Evolutionary conservation across 2,888 invertebrate species (phyloP).

Genomic region (Hypercompe scribonia): DNA sequence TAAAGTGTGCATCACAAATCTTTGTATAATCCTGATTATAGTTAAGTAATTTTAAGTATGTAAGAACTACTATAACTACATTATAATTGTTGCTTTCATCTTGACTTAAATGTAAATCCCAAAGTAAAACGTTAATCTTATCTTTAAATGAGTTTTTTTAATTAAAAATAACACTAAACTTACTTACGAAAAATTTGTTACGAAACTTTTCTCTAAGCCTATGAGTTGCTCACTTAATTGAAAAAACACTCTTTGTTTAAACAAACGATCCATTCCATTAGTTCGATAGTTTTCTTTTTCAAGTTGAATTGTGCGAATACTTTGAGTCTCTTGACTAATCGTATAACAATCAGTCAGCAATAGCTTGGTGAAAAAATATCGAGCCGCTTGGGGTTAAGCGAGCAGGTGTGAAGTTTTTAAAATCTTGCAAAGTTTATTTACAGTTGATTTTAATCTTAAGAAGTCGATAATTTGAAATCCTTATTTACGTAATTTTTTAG

Average conservation of each 20-base stretch:
- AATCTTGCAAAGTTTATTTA: conserved; percentile 25
- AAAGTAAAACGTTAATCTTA: not conserved
- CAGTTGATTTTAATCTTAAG: too few relatives aligned
- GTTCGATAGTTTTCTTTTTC: conserved; percentile 41
- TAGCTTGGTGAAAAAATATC: conserved; percentile 52
- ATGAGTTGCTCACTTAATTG: conserved; percentile 44
- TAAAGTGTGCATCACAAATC: not conserved
- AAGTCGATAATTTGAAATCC: too few relatives aligned
- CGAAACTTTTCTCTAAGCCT: not conserved
- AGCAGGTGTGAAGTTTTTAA: conserved; percentile 21
- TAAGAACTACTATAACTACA: not conserved
- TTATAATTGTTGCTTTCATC: not conserved
- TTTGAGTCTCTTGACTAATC: conserved; percentile 59
- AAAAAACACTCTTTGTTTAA: conserved; percentile 45
- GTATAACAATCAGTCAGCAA: conserved; percentile 61
- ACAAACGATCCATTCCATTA: conserved; percentile 43
- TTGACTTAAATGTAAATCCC: not conserved
- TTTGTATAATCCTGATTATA: not conserved
- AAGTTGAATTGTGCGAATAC: too few relatives aligned
- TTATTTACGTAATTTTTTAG: too few relatives aligned
- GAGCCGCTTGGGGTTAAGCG: conserved; percentile 52
- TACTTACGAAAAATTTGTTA: not conserved
- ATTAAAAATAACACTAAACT: not conserved
- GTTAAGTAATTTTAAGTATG: not conserved
- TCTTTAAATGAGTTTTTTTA: not conserved